phyloP scores from a whole-genome alignment of 2,113 vertebrate species.

The Canis aureus region DNA sequence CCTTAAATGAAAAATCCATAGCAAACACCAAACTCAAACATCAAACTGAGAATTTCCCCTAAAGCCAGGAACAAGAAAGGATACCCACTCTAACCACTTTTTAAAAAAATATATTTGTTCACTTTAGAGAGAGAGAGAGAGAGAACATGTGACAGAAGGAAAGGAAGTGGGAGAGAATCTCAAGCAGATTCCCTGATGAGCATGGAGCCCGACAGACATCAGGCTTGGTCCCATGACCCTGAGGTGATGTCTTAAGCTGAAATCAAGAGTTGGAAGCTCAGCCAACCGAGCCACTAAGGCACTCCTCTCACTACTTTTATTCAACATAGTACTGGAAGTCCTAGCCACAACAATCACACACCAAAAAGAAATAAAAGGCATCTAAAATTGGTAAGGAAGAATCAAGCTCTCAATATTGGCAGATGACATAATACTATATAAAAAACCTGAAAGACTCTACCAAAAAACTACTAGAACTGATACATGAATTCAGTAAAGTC shows the following conservation, averaged over 20 bases:
- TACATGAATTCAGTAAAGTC: background rate
- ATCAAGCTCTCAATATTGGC: background rate
- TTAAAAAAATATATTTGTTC: background rate
- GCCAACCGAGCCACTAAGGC: background rate
- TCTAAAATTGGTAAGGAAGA: background rate
- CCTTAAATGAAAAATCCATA: background rate
- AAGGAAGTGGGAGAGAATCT: no score
- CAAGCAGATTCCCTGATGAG: background rate
- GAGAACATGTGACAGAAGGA: no score
- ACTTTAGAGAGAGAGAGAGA: background rate
- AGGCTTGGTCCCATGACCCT: background rate
- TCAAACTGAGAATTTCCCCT: background rate
- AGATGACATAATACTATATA: background rate
- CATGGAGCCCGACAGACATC: background rate
- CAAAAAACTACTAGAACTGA: background rate
- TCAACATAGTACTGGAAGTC: background rate
- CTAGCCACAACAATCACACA: background rate
- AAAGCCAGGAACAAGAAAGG: background rate
- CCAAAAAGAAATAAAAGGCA: background rate
- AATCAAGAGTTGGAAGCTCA: background rate
- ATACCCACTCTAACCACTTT: background rate
- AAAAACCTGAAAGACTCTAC: background rate
- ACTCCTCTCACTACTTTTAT: background rate
- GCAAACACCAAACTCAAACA: background rate
- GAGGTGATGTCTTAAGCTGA: background rate